Percentiles rank a stretch among this genome's conserved stretches.
Evolutionary conservation across 2,888 invertebrate species (phyloP).

Genomic region (Drosophila barbarae): DNA sequence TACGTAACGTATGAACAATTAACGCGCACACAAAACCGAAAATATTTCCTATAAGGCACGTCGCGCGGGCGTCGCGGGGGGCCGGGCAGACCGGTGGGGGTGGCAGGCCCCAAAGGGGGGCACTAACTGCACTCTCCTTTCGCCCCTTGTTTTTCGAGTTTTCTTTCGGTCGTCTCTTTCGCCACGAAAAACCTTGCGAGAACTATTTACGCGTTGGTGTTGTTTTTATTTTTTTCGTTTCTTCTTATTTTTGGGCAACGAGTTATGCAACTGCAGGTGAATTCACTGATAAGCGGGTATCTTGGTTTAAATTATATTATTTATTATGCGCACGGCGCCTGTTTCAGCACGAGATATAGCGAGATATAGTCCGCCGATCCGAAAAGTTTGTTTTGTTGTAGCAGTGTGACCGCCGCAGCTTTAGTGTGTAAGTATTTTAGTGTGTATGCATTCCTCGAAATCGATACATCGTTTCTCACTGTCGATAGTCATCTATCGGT

Average conservation of each 20-base stretch:
- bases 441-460: too few relatives aligned
- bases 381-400: too few relatives aligned
- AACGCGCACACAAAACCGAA: slow-evolving; percentile 34
- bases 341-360: slow-evolving; percentile 1
- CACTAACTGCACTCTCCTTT: slow-evolving; percentile 20
- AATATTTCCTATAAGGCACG: slow-evolving; percentile 30
- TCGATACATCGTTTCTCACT: too few relatives aligned
- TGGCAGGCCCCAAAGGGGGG: slow-evolving; percentile 28
- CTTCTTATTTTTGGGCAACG: slow-evolving; percentile 26
- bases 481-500: too few relatives aligned
- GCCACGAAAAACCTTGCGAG: slow-evolving; percentile 9
- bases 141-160: slow-evolving; percentile 16
- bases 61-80: slow-evolving; percentile 20
- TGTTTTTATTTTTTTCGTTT: slow-evolving; percentile 8
- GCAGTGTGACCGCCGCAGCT: too few relatives aligned
- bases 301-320: slow-evolving; percentile 1
- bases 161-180: slow-evolving; percentile 7
- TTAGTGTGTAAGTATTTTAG: too few relatives aligned
- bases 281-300: slow-evolving; percentile 24
- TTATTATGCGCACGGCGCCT: slow-evolving; percentile 12
- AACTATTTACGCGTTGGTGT: slow-evolving; percentile 15
- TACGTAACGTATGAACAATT: slow-evolving; percentile 27
- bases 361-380: background rate
- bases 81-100: slow-evolving; percentile 5
- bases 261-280: slow-evolving; percentile 41